Evolutionary conservation across 2,113 vertebrate genomes (phyloP).

Genomic region (Gnathonemus longibarbis): DNA sequence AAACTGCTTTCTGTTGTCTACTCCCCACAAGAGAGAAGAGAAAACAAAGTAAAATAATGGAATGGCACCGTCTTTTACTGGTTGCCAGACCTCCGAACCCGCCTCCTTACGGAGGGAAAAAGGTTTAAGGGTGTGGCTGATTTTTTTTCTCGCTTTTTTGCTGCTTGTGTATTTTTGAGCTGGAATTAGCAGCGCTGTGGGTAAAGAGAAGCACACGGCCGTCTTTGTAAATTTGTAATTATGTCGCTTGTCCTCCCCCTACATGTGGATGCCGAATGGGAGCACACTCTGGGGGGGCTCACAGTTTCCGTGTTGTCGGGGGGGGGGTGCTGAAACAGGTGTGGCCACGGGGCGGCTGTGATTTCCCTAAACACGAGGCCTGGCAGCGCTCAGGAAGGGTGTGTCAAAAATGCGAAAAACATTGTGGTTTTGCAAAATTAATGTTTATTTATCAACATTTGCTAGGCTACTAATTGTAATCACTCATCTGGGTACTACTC

Average conservation of each 20-base stretch:
- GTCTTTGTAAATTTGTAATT: conserved; percentile 46
- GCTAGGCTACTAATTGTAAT: not conserved
- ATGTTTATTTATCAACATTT: not conserved
- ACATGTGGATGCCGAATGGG: conserved; percentile 23
- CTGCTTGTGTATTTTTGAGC: conserved; percentile 46
- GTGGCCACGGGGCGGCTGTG: not conserved
- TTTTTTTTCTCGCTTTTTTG: conserved; percentile 49
- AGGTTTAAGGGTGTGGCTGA: conserved; percentile 51
- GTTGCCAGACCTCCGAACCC: conserved; percentile 46
- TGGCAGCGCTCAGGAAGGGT: not conserved
- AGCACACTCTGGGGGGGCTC: not conserved
- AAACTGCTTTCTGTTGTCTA: not conserved
- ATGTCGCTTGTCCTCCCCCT: conserved; percentile 41
- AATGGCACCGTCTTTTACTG: conserved; percentile 34
- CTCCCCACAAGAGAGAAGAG: not conserved
- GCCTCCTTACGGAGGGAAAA: conserved; percentile 37
- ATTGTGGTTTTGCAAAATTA: not conserved
- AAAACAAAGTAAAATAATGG: conserved; percentile 30
- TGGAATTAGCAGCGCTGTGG: conserved; percentile 56
- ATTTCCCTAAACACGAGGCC: not conserved
- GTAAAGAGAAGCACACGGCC: conserved; percentile 34
- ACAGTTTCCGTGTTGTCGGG: not conserved
- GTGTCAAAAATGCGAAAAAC: not conserved
- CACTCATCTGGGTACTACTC: not conserved
- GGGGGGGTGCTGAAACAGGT: not conserved